phyloP scores from a whole-genome alignment of 1,140 invertebrate species.

The Oryzaephilus surinamensis region DNA sequence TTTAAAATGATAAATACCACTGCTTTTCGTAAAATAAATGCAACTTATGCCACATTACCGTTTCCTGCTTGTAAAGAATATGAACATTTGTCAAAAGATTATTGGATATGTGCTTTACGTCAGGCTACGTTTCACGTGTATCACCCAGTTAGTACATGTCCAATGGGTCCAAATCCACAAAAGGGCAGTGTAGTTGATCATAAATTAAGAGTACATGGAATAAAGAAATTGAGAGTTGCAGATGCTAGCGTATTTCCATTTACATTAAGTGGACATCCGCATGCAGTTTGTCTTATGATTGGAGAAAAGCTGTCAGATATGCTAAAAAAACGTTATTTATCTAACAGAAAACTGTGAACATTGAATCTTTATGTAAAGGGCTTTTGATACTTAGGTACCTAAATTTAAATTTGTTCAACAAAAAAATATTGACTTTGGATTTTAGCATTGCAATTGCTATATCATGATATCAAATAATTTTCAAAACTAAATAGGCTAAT shows the following conservation, averaged over 20 bases:
- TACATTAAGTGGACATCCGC: constrained; percentile 34
- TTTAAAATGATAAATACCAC: constrained; percentile 46
- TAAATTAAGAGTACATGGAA: constrained; percentile 20
- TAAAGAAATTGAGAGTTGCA: constrained; percentile 23
- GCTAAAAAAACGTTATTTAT: too few species aligned
- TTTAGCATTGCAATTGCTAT: too few species aligned
- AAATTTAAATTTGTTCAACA: too few species aligned
- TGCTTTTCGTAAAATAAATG: constrained; percentile 46
- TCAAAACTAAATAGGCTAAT: too few species aligned
- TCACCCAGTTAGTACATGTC: constrained; percentile 32
- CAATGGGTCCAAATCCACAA: constrained; percentile 20
- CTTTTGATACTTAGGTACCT: too few species aligned
- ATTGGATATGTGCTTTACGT: constrained; percentile 29
- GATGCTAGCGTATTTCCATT: constrained; percentile 29
- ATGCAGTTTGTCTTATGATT: constrained; percentile 46
- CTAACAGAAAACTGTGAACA: too few species aligned
- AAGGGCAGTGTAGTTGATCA: constrained; percentile 18
- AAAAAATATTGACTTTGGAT: too few species aligned
- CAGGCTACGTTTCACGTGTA: constrained; percentile 23
- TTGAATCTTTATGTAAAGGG: too few species aligned
- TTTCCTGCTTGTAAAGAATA: constrained; percentile 46
- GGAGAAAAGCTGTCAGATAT: constrained; percentile 46
- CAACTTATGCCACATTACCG: constrained; percentile 45
- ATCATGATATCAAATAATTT: too few species aligned
- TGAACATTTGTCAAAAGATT: constrained; percentile 13